These are phyloP conservation scores for Bilobella aurantiaca DNA, from an alignment of 1,140 invertebrate species.

Conservation along the genomic window DNA sequence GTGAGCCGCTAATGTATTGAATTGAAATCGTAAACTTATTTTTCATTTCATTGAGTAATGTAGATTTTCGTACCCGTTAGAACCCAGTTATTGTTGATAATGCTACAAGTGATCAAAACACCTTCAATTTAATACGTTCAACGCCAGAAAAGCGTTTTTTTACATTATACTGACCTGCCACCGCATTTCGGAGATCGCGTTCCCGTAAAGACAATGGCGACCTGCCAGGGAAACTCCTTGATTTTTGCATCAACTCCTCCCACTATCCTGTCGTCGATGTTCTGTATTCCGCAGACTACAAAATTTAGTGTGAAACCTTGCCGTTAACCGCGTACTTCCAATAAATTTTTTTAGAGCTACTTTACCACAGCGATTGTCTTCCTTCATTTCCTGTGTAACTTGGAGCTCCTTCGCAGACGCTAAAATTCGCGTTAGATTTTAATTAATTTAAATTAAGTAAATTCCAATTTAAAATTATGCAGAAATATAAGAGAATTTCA, in stretches of 20 bases:
- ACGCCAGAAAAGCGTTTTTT: too few relatives aligned
- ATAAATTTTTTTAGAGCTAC: background rate
- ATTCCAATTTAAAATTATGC: background rate
- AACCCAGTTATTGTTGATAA: background rate
- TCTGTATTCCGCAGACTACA: slow-evolving; percentile 19
- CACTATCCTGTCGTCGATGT: slow-evolving; percentile 21
- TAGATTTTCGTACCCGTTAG: background rate
- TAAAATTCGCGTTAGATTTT: too few relatives aligned
- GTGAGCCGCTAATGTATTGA: slow-evolving; percentile 9
- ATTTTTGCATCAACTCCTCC: slow-evolving; percentile 20
- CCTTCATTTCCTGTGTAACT: background rate
- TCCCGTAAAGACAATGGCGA: slow-evolving; percentile 17
- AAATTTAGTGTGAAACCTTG: background rate
- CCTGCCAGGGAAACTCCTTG: slow-evolving; percentile 24
- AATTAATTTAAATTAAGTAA: too few relatives aligned
- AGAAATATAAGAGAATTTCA: background rate
- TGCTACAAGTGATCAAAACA: background rate
- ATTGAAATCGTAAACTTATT: background rate
- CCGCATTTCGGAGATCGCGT: slow-evolving; percentile 24
- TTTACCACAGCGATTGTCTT: background rate
- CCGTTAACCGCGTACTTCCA: background rate
- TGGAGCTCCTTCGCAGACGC: background rate
- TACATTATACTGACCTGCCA: slow-evolving; percentile 6
- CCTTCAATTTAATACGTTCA: background rate
- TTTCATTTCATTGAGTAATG: background rate